Percentiles rank a stretch among this genome's conserved stretches.
Evolutionary conservation across 1,140 invertebrate species (phyloP).

Genomic region (Bombus balteatus): DNA sequence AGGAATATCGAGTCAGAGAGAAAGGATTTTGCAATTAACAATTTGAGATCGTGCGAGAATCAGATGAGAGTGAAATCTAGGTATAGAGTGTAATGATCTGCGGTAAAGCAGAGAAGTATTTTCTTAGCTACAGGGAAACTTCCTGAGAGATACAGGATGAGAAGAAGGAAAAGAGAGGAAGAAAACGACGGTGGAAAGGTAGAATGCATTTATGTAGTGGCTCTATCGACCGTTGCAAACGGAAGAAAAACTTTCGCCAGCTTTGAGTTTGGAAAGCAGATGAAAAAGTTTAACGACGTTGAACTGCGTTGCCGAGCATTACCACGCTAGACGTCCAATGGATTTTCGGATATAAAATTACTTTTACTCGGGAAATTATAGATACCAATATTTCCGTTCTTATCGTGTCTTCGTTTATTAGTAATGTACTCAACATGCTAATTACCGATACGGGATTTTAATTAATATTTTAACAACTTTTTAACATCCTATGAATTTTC

Average conservation of each 20-base stretch:
- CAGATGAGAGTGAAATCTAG: conserved; percentile 60
- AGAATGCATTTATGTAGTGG: conserved; percentile 77
- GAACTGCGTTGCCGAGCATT: conserved; percentile 67
- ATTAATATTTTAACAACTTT: too few species aligned
- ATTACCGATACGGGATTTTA: neutral
- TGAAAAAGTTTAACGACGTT: conserved; percentile 81
- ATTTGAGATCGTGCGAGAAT: conserved; percentile 46
- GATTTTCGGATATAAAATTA: conserved; percentile 62
- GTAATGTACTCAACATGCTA: neutral
- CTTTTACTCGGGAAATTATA: conserved; percentile 43
- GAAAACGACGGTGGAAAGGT: conserved; percentile 40
- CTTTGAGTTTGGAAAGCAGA: conserved; percentile 78
- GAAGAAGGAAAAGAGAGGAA: neutral
- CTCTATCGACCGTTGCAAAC: conserved; percentile 56
- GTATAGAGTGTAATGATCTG: conserved; percentile 60
- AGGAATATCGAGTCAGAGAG: neutral
- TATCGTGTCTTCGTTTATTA: neutral
- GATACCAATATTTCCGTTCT: conserved; percentile 27
- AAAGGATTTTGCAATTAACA: conserved; percentile 54
- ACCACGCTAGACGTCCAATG: conserved; percentile 43
- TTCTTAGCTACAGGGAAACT: conserved; percentile 25
- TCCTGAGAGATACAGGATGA: neutral
- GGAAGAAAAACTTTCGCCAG: conserved; percentile 76
- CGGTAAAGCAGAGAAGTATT: conserved; percentile 47
- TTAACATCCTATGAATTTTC: too few species aligned